Evolutionary conservation across 2,113 vertebrate species (phyloP), one percentile per base, ranked within the genome.

Genomic region (Dunckerocampus dactyliophorus): DNA sequence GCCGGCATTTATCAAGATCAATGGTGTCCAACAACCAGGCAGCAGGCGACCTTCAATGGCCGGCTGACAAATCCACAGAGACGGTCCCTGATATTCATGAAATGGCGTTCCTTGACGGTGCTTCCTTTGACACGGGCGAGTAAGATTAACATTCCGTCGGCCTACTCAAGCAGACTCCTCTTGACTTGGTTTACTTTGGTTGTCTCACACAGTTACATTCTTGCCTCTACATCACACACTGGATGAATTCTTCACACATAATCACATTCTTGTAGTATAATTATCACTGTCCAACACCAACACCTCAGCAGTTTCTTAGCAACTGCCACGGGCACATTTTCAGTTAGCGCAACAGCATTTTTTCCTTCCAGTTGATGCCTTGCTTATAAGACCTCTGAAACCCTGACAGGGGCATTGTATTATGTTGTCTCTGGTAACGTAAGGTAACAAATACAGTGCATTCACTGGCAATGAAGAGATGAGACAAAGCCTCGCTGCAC

Each of bases 231-330:
- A 67, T 81, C 72, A 78, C 59, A 69, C 55, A 51, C 66, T 53
- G 70, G 49, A 79, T 82, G 80, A 84, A 82, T 85, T 73, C 77
- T 85, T 85, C 76, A 82, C 78, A 64, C 73, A 24, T 73, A 71
- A 81, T 87, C 75, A 78, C 59, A 74, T 86, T 77, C 65, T 75
- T 69, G 66, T 74, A 34, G 72, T 82, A 80, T 85, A 85, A 87
- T 88, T 88, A 87, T 82, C 65, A 83, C 79, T 77, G 81, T 86
- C 78, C 74, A 47, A 85, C 73, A 77, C 69, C 22, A 62, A 71
- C 76, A 74, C 80, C 65, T 84, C 81, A 73, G 71, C 74, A 67
- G 89, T 88, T 85, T 71, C 88, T 88, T 88, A 90, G 87, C 85
- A 90, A 90, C 89, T 85, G 77, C 72, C 69, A 80, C 74, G 60